Evolutionary conservation across 2,113 vertebrate genomes (phyloP), one percentile per base, ranked within the genome.

Genomic region (Oenanthe melanoleuca): DNA sequence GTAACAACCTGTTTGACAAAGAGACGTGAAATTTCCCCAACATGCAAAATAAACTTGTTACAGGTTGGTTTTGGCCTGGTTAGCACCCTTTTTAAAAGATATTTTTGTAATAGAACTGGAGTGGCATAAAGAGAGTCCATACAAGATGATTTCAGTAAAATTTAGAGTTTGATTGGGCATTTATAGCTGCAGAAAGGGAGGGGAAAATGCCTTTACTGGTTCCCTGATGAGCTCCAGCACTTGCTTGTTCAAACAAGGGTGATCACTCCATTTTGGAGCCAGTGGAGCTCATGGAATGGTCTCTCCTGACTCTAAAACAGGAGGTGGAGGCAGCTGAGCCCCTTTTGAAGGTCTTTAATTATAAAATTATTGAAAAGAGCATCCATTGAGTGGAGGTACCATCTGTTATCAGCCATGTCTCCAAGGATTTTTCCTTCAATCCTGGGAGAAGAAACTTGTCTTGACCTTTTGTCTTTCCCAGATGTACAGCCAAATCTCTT

Each of bases 1-100:
- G 50, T 57, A 85, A 55, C 81, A 70, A 85, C 74, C 70, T 94
- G 89, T 38, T 95, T 77, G 45, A 81, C 63, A 82, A 77, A 65
- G 74, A 61, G 79, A 69, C 5, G 8, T 14, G 45, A 70, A 26
- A 8, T 73, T 66, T 49, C 59, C 89, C 55, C 34, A 38, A 20
- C 34, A 11, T 25, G 59, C 4, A n/a, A 63, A 86, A 70, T 13
- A 50, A 92, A 66, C 16, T 55, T 3, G 0, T 38, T 29, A 1
- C 11, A 1, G 33, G 33, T 19, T 33, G 28, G 16, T 77, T 74
- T 42, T 34, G 29, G 26, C 28, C 56, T 33, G 13, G n/a, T 67
- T 79, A 56, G 11, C 12, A 5, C 6, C 12, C 2, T 53, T 56
- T 67, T 20, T 2, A 6, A 38, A 60, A 21, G 9, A 2, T 23